Percentiles rank a stretch among this genome's conserved stretches.
phyloP scores from a whole-genome alignment of 92 coral and sea anemone species.

The Desmophyllum pertusum region DNA sequence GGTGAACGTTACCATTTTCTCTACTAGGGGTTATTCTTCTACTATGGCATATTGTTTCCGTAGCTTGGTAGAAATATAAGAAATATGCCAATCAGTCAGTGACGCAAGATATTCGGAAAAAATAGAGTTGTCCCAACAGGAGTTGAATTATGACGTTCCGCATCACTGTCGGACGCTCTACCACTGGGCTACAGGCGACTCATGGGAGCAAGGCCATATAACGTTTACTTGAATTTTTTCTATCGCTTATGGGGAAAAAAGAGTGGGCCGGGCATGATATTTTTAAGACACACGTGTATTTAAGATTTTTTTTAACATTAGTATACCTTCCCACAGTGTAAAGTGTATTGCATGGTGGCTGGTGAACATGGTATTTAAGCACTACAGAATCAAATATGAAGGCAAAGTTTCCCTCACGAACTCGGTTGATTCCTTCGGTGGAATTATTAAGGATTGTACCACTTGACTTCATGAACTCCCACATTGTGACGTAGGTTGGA shows the following conservation, averaged over 20 bases:
- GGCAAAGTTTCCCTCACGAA: slow-evolving; percentile 57
- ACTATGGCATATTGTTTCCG: no score
- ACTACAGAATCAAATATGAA: slow-evolving; percentile 70
- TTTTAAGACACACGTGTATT: no score
- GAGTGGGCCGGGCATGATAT: neutral
- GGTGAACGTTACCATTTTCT: no score
- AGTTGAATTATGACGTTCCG: neutral
- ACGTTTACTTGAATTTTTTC: neutral
- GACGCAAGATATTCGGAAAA: neutral
- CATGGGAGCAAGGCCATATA: neutral
- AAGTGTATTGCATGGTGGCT: slow-evolving; percentile 75
- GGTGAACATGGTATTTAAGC: slow-evolving; percentile 54
- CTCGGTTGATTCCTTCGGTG: slow-evolving; percentile 54
- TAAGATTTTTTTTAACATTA: neutral
- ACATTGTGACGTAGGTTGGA: slow-evolving; percentile 79
- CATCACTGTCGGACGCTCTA: neutral
- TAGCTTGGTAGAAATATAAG: no score
- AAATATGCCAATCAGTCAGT: neutral
- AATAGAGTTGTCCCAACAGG: neutral
- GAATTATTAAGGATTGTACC: slow-evolving; percentile 53
- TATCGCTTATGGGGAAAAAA: neutral
- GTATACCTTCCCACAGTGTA: slow-evolving; percentile 59
- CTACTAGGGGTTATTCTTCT: no score
- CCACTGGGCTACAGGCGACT: neutral
- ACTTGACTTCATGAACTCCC: slow-evolving; percentile 74